phyloP scores from a whole-genome alignment of 1,140 invertebrate genomes.

The Dendrolimus punctatus region DNA sequence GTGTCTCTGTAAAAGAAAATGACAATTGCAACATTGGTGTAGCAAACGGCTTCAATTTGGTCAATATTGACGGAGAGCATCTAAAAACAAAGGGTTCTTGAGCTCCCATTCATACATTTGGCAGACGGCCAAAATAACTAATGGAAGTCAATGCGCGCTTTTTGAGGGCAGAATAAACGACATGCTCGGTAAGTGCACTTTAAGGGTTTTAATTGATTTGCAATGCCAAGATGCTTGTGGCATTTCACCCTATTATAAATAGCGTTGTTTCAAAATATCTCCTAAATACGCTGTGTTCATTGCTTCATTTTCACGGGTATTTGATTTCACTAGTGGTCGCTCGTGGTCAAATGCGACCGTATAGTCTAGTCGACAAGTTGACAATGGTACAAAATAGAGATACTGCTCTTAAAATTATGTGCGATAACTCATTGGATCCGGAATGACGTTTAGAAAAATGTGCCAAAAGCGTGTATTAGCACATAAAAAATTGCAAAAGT shows the following conservation, averaged over 20 bases:
- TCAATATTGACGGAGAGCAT: slow-evolving; percentile 22
- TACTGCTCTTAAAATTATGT: no score
- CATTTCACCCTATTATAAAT: neutral
- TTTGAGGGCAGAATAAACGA: slow-evolving; percentile 4
- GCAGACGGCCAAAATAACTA: slow-evolving; percentile 22
- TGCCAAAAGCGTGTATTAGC: no score
- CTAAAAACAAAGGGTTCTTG: slow-evolving; percentile 18
- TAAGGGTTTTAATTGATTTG: slow-evolving; percentile 1
- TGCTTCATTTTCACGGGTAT: no score
- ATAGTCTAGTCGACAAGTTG: no score
- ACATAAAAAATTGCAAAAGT: no score
- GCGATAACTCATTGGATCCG: no score
- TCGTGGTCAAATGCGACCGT: no score
- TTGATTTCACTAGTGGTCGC: no score
- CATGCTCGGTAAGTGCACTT: neutral
- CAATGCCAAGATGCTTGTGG: neutral
- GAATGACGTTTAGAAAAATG: no score
- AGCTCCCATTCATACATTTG: slow-evolving; percentile 16
- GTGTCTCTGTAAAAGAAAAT: no score
- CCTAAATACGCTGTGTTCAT: neutral
- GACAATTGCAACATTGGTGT: neutral
- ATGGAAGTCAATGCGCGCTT: slow-evolving; percentile 19
- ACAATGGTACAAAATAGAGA: no score
- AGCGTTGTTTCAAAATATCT: neutral
- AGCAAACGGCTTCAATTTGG: slow-evolving; percentile 5